Evolutionary conservation across 1,140 invertebrate species (phyloP).

Genomic region (Orchesella cincta): DNA sequence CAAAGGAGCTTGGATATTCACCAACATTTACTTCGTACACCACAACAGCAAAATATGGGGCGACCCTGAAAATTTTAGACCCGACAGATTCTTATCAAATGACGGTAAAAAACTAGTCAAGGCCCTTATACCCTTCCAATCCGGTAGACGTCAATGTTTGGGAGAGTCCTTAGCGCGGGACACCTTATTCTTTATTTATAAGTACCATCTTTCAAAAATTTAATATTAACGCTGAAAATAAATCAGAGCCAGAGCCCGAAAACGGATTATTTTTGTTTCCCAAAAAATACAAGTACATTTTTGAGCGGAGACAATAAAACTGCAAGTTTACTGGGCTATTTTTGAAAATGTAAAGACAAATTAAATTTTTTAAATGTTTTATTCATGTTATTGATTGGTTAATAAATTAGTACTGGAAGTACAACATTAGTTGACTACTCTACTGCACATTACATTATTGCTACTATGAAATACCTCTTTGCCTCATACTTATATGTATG

Average conservation of each 20-base stretch:
- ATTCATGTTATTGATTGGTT: too few relatives aligned
- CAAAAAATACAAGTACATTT: not conserved
- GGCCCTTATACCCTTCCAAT: constrained; percentile 25
- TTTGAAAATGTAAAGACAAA: too few relatives aligned
- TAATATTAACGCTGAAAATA: not conserved
- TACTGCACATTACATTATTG: too few relatives aligned
- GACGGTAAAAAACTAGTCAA: constrained; percentile 16
- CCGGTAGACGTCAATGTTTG: constrained; percentile 49
- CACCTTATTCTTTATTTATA: not conserved
- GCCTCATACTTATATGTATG: too few relatives aligned
- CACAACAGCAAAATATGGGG: constrained; percentile 56
- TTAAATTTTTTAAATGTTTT: too few relatives aligned
- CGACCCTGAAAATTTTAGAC: constrained; percentile 56
- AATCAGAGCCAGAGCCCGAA: not conserved
- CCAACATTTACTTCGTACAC: constrained; percentile 57
- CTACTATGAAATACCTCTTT: too few relatives aligned
- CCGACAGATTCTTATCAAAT: constrained; percentile 57
- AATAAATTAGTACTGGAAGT: too few relatives aligned
- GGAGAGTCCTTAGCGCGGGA: constrained; percentile 40
- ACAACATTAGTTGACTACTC: too few relatives aligned
- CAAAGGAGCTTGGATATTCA: constrained; percentile 53
- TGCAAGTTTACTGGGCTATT: too few relatives aligned
- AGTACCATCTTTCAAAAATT: not conserved
- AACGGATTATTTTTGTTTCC: not conserved
- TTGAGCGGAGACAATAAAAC: not conserved